Base-by-base conservation (phyloP, 2,888 invertebrate genomes). In the Chaetoderma sp. region DNA sequence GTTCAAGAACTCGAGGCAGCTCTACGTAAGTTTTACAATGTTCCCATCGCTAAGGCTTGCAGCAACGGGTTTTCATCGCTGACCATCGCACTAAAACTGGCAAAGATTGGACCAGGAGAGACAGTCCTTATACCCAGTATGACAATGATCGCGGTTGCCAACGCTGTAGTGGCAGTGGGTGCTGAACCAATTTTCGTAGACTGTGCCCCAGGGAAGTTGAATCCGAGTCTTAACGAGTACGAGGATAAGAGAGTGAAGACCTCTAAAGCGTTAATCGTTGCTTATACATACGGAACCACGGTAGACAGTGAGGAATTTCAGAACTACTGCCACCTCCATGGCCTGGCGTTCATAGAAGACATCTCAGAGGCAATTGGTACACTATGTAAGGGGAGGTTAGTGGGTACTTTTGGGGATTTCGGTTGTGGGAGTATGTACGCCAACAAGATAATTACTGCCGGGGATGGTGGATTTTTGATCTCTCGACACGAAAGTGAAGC, bases 371-470 rank as follows among this genome's bases (percentile, higher is more conserved):
- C 52, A 10, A 18, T 13, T 8, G 52, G 52, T n/a, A 52, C 52
- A 10, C 2, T 30, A 1, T 30, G 52, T 8, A 13, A 8, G 13
- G 52, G 52, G 16, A 16, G 32, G 21, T 23, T 52, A 1, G 52
- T 32, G 1, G 52, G 52, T 3, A 52, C 52, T 27, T 30, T 52
- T 23, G 52, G 52, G 16, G 52, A 52, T 21, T 52, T 30, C 16
- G 52, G 52, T 21, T 52, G 52, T 32, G 52, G 52, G 16, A 52
- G 52, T 30, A 6, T 52, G 3, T 52, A 52, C 10, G 52, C 52
- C 13, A 52, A 52, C 30, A 52, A 52, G 32, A 52, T 52, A 3
- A 52, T 52, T 16, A 52, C 52, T n/a, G 52, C 52, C 52, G 30
- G 52, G 16, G 52, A 52, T 52, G 52, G 52, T 23, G 28, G 52